Evolutionary conservation across 2,113 vertebrate genomes (phyloP).

Genomic region (Pitta sordida): DNA sequence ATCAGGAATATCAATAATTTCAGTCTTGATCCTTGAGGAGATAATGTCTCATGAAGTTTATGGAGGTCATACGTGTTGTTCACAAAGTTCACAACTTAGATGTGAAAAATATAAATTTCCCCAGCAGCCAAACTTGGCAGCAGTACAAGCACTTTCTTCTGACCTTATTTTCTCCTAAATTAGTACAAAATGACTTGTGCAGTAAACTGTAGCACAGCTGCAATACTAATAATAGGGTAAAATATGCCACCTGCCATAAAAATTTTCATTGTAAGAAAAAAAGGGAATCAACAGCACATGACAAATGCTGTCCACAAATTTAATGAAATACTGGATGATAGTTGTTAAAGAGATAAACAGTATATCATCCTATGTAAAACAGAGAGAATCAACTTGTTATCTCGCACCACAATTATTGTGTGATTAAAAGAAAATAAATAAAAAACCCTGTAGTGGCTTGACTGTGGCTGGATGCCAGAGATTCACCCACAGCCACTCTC

Average conservation of each 20-base stretch:
- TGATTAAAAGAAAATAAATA: not conserved
- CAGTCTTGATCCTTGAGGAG: not conserved
- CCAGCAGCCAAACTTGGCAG: not conserved
- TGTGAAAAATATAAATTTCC: not conserved
- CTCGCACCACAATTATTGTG: not conserved
- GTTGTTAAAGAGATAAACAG: not conserved
- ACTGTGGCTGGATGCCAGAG: too few relatives aligned
- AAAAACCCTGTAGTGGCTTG: too few relatives aligned
- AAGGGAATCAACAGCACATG: not conserved
- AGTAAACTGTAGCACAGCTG: not conserved
- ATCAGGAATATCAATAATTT: not conserved
- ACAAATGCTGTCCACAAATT: not conserved
- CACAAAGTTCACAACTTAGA: not conserved
- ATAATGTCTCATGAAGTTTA: not conserved
- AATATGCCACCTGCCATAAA: not conserved
- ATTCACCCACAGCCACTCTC: too few relatives aligned
- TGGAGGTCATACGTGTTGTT: not conserved
- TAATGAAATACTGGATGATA: not conserved
- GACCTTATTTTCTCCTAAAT: not conserved
- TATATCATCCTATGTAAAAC: not conserved
- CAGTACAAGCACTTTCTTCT: not conserved
- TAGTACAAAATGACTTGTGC: not conserved
- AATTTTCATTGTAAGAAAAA: not conserved
- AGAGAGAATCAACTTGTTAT: not conserved
- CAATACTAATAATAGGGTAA: not conserved